Percentiles rank a stretch among this genome's conserved stretches.
phyloP scores from a whole-genome alignment of 2,888 invertebrate genomes.

The Neuroscelio doddi region DNA sequence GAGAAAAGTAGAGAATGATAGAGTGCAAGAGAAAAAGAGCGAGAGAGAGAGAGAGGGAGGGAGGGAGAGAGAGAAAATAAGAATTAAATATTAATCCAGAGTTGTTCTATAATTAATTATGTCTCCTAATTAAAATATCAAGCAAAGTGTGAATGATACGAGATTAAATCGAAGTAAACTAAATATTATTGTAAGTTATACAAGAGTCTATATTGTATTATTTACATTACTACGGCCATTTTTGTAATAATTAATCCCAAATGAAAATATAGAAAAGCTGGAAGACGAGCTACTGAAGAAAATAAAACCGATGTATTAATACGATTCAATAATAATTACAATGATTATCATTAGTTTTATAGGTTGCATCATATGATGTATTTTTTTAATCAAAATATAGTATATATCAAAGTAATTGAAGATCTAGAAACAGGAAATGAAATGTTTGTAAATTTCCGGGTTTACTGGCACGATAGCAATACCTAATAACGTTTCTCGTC shows the following conservation, averaged over 20 bases:
- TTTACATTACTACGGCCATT: constrained; percentile 60
- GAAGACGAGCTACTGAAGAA: constrained; percentile 7
- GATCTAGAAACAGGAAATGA: constrained; percentile 12
- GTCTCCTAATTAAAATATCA: constrained; percentile 47
- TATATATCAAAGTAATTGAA: too few relatives aligned
- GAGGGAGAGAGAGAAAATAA: too few relatives aligned
- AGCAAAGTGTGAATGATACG: constrained; percentile 31
- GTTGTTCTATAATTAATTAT: constrained; percentile 57
- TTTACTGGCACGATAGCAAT: constrained; percentile 7
- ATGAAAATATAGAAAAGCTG: constrained; percentile 11
- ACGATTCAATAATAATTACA: too few relatives aligned
- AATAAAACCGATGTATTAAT: neutral
- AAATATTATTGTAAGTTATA: constrained; percentile 69
- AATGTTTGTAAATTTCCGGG: constrained; percentile 19
- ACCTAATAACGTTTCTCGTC: constrained; percentile 6
- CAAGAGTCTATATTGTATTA: constrained; percentile 70
- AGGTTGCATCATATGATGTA: too few relatives aligned
- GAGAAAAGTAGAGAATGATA: constrained; percentile 15
- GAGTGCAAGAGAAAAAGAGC: constrained; percentile 15
- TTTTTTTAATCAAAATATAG: too few relatives aligned
- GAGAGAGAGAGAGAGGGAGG: constrained; percentile 13
- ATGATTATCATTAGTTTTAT: too few relatives aligned
- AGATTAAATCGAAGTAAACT: constrained; percentile 28
- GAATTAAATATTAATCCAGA: constrained; percentile 50
- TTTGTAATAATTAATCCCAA: constrained; percentile 58